Evolutionary conservation across 2,797 vertebrate genomes (phyloP).

Genomic region (Takifugu ocellatus): DNA sequence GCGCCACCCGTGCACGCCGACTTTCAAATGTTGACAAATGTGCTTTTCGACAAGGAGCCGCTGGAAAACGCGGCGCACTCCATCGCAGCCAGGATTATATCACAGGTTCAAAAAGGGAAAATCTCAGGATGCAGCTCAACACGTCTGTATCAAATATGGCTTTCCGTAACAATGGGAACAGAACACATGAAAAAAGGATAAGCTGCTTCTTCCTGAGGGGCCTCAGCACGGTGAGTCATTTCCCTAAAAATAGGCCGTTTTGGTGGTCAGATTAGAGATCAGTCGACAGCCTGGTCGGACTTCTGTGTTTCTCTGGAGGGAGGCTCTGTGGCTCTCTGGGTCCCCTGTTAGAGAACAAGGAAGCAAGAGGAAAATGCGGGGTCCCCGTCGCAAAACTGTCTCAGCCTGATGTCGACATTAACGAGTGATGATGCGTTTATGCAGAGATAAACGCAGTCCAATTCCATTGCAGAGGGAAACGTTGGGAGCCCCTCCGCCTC

Average conservation of each 20-base stretch:
- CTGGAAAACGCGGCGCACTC: neutral
- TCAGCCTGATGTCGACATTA: neutral
- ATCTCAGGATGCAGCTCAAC: too few species aligned
- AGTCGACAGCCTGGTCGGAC: constrained; percentile 24
- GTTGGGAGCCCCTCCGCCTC: neutral
- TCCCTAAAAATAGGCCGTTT: constrained; percentile 21
- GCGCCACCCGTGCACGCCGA: constrained; percentile 2
- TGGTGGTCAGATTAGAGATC: constrained; percentile 26
- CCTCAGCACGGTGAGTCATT: constrained; percentile 22
- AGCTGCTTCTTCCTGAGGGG: neutral
- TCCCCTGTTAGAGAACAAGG: neutral
- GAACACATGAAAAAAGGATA: too few species aligned
- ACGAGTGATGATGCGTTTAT: neutral
- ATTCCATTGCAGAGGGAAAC: neutral
- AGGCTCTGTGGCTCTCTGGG: neutral
- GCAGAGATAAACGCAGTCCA: constrained; percentile 6
- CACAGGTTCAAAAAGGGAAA: too few species aligned
- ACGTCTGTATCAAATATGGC: too few species aligned
- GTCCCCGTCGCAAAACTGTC: constrained; percentile 1
- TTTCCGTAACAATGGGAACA: too few species aligned
- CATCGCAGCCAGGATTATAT: too few species aligned
- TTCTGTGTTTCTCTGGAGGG: constrained; percentile 11
- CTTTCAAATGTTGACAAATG: constrained; percentile 5
- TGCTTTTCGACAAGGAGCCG: constrained; percentile 3
- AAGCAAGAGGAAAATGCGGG: neutral